Percentiles rank a stretch among this genome's conserved stretches.
Evolutionary conservation across 2,113 vertebrate genomes (phyloP).

Genomic region (Rattus norvegicus): GRCr8 NC_086037.1:40870501-40871000

Average conservation of each 20-base stretch:
- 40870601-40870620: too few relatives aligned
- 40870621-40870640: too few relatives aligned
- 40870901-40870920: background rate
- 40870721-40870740: background rate
- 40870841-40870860: background rate
- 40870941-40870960: slow-evolving; percentile 76
- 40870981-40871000: slow-evolving; percentile 85
- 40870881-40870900: slow-evolving; percentile 55
- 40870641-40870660: background rate
- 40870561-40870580: too few relatives aligned
- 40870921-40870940: slow-evolving; percentile 75
- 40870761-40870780: slow-evolving; percentile 37
- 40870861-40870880: slow-evolving; percentile 59
- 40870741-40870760: slow-evolving; percentile 5
- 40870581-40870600: too few relatives aligned
- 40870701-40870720: background rate
- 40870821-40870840: background rate
- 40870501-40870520: background rate
- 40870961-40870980: slow-evolving; percentile 77
- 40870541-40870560: background rate
- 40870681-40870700: background rate
- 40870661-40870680: background rate
- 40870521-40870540: background rate
- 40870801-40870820: background rate
- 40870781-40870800: background rate